Evolutionary conservation across 2,113 vertebrate genomes (phyloP).

Genomic region (Otis tarda): DNA sequence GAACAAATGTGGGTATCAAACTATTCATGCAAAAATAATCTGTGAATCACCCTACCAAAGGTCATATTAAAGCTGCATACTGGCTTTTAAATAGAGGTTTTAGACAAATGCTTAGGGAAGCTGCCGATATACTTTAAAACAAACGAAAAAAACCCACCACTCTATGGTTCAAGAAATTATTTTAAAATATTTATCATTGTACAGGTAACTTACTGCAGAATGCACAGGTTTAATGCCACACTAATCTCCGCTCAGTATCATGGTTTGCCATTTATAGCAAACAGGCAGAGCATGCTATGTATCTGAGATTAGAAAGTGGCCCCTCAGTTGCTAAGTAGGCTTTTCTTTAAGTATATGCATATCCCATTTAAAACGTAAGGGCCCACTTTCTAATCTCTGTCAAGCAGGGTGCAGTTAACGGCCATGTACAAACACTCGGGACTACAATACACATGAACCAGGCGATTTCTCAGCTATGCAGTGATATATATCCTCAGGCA

Average conservation of each 20-base stretch:
- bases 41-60: slow-evolving; percentile 40
- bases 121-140: background rate
- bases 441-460: background rate
- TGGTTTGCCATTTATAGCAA: background rate
- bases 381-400: background rate
- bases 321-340: background rate
- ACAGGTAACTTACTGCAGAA: background rate
- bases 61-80: background rate
- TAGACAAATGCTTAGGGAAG: background rate
- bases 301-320: slow-evolving; percentile 8
- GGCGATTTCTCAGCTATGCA: background rate
- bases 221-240: background rate
- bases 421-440: background rate
- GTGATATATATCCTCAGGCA: background rate
- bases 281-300: background rate
- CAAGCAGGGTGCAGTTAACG: background rate
- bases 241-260: background rate
- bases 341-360: background rate
- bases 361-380: background rate
- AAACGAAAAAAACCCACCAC: rapidly evolving
- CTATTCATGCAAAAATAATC: slow-evolving; percentile 12
- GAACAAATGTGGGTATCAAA: background rate
- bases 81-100: background rate
- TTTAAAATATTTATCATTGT: background rate
- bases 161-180: background rate